Evolutionary conservation across 2,888 invertebrate species (phyloP).

Genomic region (Hymenopus coronatus): DNA sequence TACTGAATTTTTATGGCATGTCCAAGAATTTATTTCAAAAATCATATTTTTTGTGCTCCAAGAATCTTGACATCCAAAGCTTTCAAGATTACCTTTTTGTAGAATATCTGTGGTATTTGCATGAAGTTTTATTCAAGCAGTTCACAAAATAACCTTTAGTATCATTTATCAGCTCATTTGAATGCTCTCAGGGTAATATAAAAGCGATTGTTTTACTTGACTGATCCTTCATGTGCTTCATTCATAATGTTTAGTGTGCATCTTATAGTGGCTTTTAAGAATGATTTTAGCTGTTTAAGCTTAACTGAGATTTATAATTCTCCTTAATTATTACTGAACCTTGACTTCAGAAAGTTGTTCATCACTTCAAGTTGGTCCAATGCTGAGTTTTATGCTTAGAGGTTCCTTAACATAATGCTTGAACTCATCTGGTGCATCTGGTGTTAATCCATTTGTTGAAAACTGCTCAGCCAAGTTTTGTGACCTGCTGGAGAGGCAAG

Average conservation of each 20-base stretch:
- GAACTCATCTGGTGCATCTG: background rate
- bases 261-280: background rate
- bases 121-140: background rate
- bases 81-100: background rate
- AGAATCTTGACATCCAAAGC: background rate
- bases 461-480: background rate
- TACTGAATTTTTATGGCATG: too few species aligned
- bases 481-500: constrained; percentile 12
- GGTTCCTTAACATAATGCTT: background rate
- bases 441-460: background rate
- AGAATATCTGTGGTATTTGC: background rate
- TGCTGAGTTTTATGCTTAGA: background rate
- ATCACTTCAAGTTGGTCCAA: background rate
- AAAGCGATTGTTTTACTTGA: background rate
- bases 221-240: background rate
- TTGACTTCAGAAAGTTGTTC: background rate
- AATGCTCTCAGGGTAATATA: background rate
- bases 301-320: background rate
- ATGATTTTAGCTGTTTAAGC: background rate
- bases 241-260: background rate
- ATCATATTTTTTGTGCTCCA: too few species aligned
- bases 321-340: background rate
- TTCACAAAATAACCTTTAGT: background rate
- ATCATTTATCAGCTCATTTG: background rate
- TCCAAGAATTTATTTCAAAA: too few species aligned